phyloP scores from a whole-genome alignment of 37 sponge, comb jelly and placozoan species.

The Axinella damicornis region DNA sequence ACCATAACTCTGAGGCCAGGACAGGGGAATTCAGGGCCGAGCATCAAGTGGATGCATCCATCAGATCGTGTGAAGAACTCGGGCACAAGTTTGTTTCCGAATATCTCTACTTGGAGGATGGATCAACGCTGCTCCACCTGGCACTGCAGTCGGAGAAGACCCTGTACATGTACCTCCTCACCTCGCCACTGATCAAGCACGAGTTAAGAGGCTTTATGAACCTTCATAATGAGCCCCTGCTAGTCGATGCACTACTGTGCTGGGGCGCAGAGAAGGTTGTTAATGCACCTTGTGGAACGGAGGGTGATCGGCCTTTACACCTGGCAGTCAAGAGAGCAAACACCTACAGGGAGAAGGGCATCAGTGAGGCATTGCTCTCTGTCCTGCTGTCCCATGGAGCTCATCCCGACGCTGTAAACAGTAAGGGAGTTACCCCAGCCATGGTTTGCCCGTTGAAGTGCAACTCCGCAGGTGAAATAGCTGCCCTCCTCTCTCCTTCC shows the following conservation, averaged over 20 bases:
- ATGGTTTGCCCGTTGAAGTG: not conserved
- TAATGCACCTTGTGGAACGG: not conserved
- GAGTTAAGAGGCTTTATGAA: no score
- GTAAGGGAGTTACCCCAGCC: not conserved
- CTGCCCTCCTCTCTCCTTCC: not conserved
- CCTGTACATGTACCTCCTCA: not conserved
- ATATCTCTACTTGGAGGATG: not conserved
- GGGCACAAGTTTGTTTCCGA: not conserved
- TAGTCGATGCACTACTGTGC: not conserved
- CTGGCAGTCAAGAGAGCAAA: not conserved
- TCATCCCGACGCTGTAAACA: conserved; percentile 8
- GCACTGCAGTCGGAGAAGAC: not conserved
- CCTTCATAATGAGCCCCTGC: not conserved
- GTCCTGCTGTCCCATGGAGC: conserved; percentile 12
- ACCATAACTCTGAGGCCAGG: not conserved
- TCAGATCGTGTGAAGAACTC: not conserved
- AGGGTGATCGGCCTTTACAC: not conserved
- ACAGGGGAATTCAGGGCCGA: not conserved
- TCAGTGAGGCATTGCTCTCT: not conserved
- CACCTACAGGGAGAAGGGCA: not conserved
- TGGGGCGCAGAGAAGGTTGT: conserved; percentile 7
- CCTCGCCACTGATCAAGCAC: no score
- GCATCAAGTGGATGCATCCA: not conserved
- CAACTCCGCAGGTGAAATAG: not conserved
- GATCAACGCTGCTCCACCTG: not conserved